These are phyloP conservation scores for Rhodophaea formosa DNA, from an alignment of 2,888 invertebrate genomes.

Conservation along the genomic window DNA sequence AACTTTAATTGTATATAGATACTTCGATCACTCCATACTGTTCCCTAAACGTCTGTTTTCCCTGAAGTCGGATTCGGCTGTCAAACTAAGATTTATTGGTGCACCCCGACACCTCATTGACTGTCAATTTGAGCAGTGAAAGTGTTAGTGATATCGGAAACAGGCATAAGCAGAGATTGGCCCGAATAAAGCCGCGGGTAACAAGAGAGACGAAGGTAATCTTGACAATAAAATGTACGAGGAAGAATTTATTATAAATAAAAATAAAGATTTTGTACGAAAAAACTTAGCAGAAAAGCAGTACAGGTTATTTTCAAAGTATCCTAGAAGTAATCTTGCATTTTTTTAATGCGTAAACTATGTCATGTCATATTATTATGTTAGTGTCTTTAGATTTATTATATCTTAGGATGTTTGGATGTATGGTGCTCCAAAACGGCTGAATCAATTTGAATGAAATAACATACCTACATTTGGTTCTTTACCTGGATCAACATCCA, in stretches of 20 bases:
- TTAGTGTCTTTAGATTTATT: too few species aligned
- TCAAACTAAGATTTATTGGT: conserved; percentile 8
- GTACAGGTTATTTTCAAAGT: too few species aligned
- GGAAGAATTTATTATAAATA: neutral
- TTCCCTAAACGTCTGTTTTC: neutral
- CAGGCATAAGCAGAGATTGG: neutral
- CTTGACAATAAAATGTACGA: neutral
- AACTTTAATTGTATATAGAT: neutral
- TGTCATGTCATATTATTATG: too few species aligned
- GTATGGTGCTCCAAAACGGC: too few species aligned
- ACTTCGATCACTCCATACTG: neutral
- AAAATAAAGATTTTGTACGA: neutral
- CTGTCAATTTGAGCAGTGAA: conserved; percentile 12
- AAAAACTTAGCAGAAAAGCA: too few species aligned
- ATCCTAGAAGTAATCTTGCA: too few species aligned
- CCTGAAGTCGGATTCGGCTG: conserved; percentile 7
- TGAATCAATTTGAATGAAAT: too few species aligned
- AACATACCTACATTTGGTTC: too few species aligned
- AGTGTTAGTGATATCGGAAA: conserved; percentile 13
- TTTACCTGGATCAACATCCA: too few species aligned
- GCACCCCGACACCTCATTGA: conserved; percentile 10
- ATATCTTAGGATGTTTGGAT: too few species aligned
- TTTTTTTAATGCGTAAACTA: too few species aligned
- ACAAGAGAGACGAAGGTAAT: neutral
- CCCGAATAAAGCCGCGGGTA: conserved; percentile 4